Evolutionary conservation across 2,888 invertebrate species (phyloP), one percentile per base, ranked within the genome.

Genomic region (Callosobruchus maculatus): DNA sequence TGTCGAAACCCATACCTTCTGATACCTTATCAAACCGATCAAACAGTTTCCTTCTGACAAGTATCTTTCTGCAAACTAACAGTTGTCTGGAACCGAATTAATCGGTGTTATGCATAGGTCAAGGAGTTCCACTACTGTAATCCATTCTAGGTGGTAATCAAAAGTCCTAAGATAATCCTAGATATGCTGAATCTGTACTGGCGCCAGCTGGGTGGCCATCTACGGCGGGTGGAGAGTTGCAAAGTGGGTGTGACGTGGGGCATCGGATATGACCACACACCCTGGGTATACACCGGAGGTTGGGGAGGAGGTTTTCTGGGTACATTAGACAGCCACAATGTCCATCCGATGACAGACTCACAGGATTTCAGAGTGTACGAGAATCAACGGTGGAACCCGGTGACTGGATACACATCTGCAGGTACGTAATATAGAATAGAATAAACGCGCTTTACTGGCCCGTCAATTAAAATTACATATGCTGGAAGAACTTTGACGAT

Each of bases 361-460:
- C 94, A 95, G 86, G 94, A 93, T 80, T 95, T 95, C 85, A 94
- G 94, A 82, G 94, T 97, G 20, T 97, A 97, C 85, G 97, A 97
- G 88, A 97, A 97, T 85, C 97, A 97, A 87, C 89, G 97, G 75
- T 97, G 97, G 97, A 96, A 96, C 89, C 97, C 97, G 0, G 90
- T 97, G 2, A 93, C 94, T 77, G 97, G 97, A 3, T 97, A 96
- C 83, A 94, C 95, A 0, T 92, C 95, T 0, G 93, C 95, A 78
- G 86, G 86, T 82, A 78, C 73, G 68, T 68, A 13, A 4, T 20
- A n/a, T n/a, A n/a, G n/a, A n/a, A n/a, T n/a, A n/a, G n/a, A n/a
- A n/a, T n/a, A n/a, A n/a, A n/a, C n/a, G n/a, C n/a, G n/a, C n/a
- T n/a, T n/a, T n/a, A n/a, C n/a, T n/a, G n/a, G n/a, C n/a, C n/a